Base-by-base conservation (phyloP, 2,797 vertebrate species). In the Enteromius mattozi region DNA sequence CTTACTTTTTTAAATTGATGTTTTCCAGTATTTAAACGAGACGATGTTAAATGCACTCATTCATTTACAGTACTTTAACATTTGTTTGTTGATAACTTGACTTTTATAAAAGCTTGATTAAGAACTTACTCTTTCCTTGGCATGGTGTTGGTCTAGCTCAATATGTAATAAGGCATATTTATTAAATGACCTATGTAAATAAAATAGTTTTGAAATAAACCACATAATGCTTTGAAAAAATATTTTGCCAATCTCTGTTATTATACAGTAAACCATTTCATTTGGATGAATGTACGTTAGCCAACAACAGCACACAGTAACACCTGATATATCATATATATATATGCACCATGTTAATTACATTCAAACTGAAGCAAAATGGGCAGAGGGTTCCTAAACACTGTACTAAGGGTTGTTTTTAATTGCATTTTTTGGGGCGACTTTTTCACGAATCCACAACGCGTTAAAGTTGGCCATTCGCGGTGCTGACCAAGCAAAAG, bases 171-270 rank as follows among this genome's bases (percentile, higher is more conserved):
- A 77, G 85, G 87, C 90, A 93, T 95, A 93, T 95, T 94, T 93
- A 93, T 93, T 90, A 80, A 84, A 89, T 84, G 88, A 89, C 77
- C 90, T 89, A 92, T 91, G 90, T 90, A 95, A 93, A 95, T 94
- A 95, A 90, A 92, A 40, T 54, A 91, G 87, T 90, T 91, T 94
- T 92, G 90, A 92, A 92, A 93, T 93, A 92, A 91, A 91, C 91
- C 91, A 94, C 92, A 92, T 90, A 91, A 92, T 66, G 8, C 91
- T 93, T 95, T 93, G 90, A 93, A 93, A 93, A 94, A 94, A 45
- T 47, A 89, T 61, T 91, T 40, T 47, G 13, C 3, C 3, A 8
- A 7, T 2, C 54, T 81, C 6, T 16, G 1, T 76, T 17, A 24
- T 61, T 9, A 16, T 37, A n/a, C 49, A 27, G 4, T 24, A 27